Evolutionary conservation across 23 tunicate genomes (phyloP).

Genomic region (Corella eumyota): DNA sequence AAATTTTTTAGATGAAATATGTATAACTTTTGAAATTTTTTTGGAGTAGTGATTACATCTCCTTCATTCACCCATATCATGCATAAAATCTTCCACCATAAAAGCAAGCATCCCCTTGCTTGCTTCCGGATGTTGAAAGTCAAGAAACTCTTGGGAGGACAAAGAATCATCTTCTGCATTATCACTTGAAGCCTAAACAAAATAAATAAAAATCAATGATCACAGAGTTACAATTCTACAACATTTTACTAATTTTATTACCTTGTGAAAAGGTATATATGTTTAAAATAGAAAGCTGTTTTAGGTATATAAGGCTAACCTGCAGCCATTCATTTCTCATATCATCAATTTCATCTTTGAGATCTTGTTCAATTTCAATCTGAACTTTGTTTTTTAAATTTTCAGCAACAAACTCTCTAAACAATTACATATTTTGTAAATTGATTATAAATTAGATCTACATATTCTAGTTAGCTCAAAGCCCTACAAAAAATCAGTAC

Average conservation of each 20-base stretch:
- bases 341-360: slow-evolving; percentile 40
- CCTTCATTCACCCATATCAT: slow-evolving; percentile 61
- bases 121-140: slow-evolving; percentile 79
- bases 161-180: slow-evolving; percentile 5
- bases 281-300: too few species aligned
- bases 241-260: too few species aligned
- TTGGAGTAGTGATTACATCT: not conserved
- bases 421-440: not conserved
- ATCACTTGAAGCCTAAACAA: too few species aligned
- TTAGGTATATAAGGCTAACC: too few species aligned
- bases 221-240: too few species aligned
- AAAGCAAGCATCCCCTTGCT: slow-evolving; percentile 34
- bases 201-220: too few species aligned
- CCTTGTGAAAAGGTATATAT: too few species aligned
- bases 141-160: slow-evolving; percentile 36
- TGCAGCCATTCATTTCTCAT: slow-evolving; percentile 33
- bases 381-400: slow-evolving; percentile 10
- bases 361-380: slow-evolving; percentile 8
- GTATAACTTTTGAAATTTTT: not conserved
- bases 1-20: not conserved
- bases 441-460: not conserved
- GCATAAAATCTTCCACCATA: slow-evolving; percentile 54
- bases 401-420: slow-evolving; percentile 17
- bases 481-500: not conserved
- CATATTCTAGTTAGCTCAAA: too few species aligned